These are phyloP conservation scores for Desoria tigrina DNA, from an alignment of 2,888 invertebrate genomes.

Conservation along the genomic window DNA sequence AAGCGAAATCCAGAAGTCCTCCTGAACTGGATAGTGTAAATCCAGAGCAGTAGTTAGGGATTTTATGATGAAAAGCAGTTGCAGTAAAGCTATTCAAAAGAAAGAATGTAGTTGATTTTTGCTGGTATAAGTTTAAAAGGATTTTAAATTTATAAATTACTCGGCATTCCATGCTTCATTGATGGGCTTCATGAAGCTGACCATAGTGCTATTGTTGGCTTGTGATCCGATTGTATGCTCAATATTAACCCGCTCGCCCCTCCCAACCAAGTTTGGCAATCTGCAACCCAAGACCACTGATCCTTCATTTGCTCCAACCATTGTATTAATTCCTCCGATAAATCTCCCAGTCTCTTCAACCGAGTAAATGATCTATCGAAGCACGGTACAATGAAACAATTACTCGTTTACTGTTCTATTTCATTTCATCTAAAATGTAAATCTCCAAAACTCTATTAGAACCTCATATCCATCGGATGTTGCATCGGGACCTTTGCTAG, in stretches of 20 bases:
- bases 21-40: constrained; percentile 79
- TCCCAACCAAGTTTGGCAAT: constrained; percentile 80
- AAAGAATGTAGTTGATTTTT: background rate
- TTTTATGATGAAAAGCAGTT: constrained; percentile 72
- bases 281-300: constrained; percentile 73
- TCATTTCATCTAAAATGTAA: too few relatives aligned
- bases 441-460: too few relatives aligned
- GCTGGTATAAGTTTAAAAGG: background rate
- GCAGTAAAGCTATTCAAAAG: constrained; percentile 31
- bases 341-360: constrained; percentile 81
- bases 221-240: constrained; percentile 85
- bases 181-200: constrained; percentile 81
- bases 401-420: too few relatives aligned
- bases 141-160: background rate
- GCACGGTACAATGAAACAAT: too few relatives aligned
- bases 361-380: constrained; percentile 82
- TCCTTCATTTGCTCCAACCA: constrained; percentile 89
- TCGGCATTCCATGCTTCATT: constrained; percentile 61
- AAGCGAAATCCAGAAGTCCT: constrained; percentile 72
- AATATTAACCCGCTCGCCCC: constrained; percentile 78
- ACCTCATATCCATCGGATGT: constrained; percentile 78
- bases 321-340: constrained; percentile 80
- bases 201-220: constrained; percentile 75
- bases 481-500: constrained; percentile 73
- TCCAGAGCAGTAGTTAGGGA: constrained; percentile 75